phyloP scores from a whole-genome alignment of 2,888 invertebrate species.

The Tholera decimalis region DNA sequence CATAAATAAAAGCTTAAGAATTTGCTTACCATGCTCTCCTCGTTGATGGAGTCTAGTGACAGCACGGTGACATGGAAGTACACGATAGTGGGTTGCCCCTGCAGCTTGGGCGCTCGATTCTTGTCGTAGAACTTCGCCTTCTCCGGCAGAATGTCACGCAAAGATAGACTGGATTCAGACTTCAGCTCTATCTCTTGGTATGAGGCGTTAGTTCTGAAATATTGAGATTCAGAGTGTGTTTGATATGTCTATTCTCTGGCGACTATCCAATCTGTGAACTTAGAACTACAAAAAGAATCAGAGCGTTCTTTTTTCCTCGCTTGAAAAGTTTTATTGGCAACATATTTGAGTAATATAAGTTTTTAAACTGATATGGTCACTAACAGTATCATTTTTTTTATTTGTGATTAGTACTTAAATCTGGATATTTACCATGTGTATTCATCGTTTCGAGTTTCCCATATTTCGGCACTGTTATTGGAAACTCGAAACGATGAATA shows the following conservation, averaged over 20 bases:
- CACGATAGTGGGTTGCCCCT: constrained; percentile 96
- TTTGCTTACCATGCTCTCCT: constrained; percentile 97
- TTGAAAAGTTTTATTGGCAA: too few relatives aligned
- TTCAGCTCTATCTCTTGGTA: constrained; percentile 88
- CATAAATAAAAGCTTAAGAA: too few relatives aligned
- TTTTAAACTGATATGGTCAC: too few relatives aligned
- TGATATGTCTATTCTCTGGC: background rate
- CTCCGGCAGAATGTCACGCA: constrained; percentile 96
- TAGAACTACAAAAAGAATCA: too few relatives aligned
- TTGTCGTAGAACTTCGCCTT: constrained; percentile 97
- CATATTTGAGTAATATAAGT: too few relatives aligned
- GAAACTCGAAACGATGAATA: too few relatives aligned
- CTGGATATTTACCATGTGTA: too few relatives aligned
- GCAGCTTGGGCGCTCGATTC: constrained; percentile 96
- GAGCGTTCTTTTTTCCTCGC: too few relatives aligned
- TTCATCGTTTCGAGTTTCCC: too few relatives aligned
- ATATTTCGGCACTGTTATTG: too few relatives aligned
- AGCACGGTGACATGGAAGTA: constrained; percentile 98
- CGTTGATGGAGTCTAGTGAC: constrained; percentile 98
- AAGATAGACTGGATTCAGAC: constrained; percentile 91
- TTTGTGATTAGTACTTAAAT: too few relatives aligned
- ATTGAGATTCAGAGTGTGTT: background rate
- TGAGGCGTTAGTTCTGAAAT: constrained; percentile 83
- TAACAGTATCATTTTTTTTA: too few relatives aligned
- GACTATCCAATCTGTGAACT: background rate